A percentile compares a stretch with the other conserved stretches of the same genome.
These are phyloP conservation scores for Hipparchia semele DNA, from an alignment of 2,888 invertebrate species.

Conservation along the genomic window DNA sequence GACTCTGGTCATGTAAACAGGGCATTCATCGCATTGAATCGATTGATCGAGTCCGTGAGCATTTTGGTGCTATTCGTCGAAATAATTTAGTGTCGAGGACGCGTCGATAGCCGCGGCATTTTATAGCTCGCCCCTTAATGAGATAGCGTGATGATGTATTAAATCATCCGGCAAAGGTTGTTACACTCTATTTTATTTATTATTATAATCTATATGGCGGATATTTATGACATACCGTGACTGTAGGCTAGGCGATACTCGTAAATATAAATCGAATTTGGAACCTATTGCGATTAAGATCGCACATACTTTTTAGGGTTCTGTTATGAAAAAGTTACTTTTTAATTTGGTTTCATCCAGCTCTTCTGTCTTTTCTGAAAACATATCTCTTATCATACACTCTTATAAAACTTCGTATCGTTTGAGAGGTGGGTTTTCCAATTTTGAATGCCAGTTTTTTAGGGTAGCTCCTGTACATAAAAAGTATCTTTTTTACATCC, in stretches of 20 bases:
- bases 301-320: neutral
- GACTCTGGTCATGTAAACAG: constrained; percentile 9
- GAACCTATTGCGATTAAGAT: neutral
- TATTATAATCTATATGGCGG: constrained; percentile 21
- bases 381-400: no score
- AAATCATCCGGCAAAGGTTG: constrained; percentile 40
- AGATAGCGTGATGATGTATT: constrained; percentile 44
- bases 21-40: constrained; percentile 50
- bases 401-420: no score
- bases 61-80: constrained; percentile 44
- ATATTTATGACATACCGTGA: constrained; percentile 4
- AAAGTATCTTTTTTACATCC: no score
- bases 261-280: neutral
- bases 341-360: no score
- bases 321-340: no score
- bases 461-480: no score
- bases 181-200: constrained; percentile 22
- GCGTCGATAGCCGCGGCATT: constrained; percentile 39
- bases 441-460: no score
- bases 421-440: no score
- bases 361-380: no score
- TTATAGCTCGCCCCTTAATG: constrained; percentile 45
- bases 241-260: constrained; percentile 6
- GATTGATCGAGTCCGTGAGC: constrained; percentile 40
- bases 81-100: constrained; percentile 43